phyloP scores from a whole-genome alignment of 2,113 vertebrate species.

The Eolophus roseicapilla region DNA sequence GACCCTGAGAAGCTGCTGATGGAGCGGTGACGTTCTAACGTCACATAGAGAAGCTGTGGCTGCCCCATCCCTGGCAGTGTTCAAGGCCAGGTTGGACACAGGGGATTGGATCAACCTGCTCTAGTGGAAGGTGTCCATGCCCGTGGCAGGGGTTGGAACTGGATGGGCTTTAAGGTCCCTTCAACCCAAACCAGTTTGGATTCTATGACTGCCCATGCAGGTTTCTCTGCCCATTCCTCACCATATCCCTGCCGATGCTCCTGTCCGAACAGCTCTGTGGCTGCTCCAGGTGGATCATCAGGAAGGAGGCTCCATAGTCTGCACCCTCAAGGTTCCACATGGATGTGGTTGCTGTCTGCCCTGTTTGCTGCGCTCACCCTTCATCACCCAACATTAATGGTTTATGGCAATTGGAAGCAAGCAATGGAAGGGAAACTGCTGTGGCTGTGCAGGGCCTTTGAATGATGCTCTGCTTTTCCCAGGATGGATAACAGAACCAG shows the following conservation, averaged over 20 bases:
- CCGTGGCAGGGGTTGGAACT: not conserved
- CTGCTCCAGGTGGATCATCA: not conserved
- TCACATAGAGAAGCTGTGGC: not conserved
- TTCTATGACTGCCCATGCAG: not conserved
- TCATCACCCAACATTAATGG: not conserved
- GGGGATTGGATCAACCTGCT: not conserved
- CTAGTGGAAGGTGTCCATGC: not conserved
- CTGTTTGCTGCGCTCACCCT: not conserved
- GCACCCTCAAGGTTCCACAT: not conserved
- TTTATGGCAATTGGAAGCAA: not conserved
- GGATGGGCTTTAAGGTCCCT: not conserved
- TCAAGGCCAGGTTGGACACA: not conserved
- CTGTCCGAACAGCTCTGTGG: not conserved
- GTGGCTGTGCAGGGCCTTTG: not conserved
- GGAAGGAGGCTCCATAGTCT: not conserved
- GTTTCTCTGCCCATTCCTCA: not conserved
- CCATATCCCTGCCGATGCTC: accelerated
- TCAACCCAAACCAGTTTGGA: not conserved
- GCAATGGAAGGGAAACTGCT: not conserved
- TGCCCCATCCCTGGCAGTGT: not conserved
- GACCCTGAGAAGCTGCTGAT: accelerated
- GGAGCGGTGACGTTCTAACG: not conserved
- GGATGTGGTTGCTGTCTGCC: not conserved
- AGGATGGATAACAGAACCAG: not conserved
- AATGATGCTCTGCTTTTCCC: not conserved